Base-by-base conservation (phyloP, 2,113 vertebrate species). In the Camelus bactrianus region DNA sequence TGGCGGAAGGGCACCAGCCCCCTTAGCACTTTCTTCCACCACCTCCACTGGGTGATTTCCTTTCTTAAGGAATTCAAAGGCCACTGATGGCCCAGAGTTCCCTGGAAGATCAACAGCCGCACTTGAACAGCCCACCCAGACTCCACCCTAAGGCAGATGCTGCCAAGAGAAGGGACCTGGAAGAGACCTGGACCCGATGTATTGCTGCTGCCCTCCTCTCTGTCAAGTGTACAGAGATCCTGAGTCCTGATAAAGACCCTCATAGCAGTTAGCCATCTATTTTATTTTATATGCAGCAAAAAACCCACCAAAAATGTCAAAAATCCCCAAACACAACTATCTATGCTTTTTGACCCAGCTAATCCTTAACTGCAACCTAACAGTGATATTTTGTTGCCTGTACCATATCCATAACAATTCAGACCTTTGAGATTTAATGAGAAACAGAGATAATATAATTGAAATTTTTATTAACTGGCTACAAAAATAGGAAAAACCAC, bases 371-470 rank as follows among this genome's bases (percentile, higher is more conserved):
- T n/a, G n/a, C n/a, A 42, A 42, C 52, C 72, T 73, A 65, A 73
- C 20, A n/a, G n/a, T 4, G 8, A 24, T 84, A 46, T 67, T 58
- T 82, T 90, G 24, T 38, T 58, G 58, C 58, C 52, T 72, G 1
- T 72, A 30, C 28, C 20, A 42, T 26, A 50, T 69, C 46, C 10
- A 2, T 65, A 90, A 67, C 24, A 89, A 84, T 56, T 76, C 50
- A 84, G 24, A 58, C 83, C 38, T n/a, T 89, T 76, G 35, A 94
- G 24, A 90, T 56, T 64, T 48, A 83, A 81, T 94, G 56, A 72
- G 32, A 48, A 94, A 42, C 75, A 38, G 38, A 76, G 54, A 72
- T 80, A 30, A 80, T 35, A 13, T 30, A 50, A 70, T 67, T 72
- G 54, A 91, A 73, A 65, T 73, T 87, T 86, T 65, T 6, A 80